Evolutionary conservation across 2,797 vertebrate genomes (phyloP).

Genomic region (Etheostoma perlongum): DNA sequence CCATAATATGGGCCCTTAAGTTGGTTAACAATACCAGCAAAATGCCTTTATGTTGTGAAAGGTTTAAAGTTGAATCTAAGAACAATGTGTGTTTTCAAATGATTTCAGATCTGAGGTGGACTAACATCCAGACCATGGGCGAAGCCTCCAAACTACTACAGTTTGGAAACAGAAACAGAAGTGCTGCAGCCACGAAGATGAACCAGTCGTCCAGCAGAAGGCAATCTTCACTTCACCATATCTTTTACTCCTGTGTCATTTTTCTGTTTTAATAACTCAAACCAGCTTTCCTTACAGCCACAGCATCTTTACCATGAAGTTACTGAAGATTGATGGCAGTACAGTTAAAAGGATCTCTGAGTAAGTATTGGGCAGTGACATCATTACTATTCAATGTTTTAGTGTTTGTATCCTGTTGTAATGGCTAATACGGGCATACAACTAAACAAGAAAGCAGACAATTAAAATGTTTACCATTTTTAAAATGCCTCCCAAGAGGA

Average conservation of each 20-base stretch:
- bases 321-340: slow-evolving; percentile 83
- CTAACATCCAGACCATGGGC: slow-evolving; percentile 86
- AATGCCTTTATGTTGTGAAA: neutral
- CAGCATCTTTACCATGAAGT: slow-evolving; percentile 92
- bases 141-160: slow-evolving; percentile 89
- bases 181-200: slow-evolving; percentile 91
- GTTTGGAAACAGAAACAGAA: slow-evolving; percentile 91
- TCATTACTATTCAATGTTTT: too few species aligned
- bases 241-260: neutral
- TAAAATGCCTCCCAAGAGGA: neutral
- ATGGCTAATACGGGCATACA: too few species aligned
- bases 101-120: slow-evolving; percentile 89
- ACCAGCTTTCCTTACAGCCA: slow-evolving; percentile 81
- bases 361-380: slow-evolving; percentile 78
- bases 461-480: neutral
- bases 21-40: neutral
- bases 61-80: neutral
- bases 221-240: slow-evolving; percentile 41
- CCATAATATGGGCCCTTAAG: neutral
- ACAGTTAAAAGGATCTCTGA: slow-evolving; percentile 85
- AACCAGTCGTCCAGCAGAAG: slow-evolving; percentile 95
- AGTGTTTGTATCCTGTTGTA: neutral
- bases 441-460: too few species aligned
- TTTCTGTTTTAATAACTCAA: slow-evolving; percentile 3
- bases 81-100: neutral